Evolutionary conservation across 2,797 vertebrate species (phyloP).

Genomic region (Aplochiton taeniatus): DNA sequence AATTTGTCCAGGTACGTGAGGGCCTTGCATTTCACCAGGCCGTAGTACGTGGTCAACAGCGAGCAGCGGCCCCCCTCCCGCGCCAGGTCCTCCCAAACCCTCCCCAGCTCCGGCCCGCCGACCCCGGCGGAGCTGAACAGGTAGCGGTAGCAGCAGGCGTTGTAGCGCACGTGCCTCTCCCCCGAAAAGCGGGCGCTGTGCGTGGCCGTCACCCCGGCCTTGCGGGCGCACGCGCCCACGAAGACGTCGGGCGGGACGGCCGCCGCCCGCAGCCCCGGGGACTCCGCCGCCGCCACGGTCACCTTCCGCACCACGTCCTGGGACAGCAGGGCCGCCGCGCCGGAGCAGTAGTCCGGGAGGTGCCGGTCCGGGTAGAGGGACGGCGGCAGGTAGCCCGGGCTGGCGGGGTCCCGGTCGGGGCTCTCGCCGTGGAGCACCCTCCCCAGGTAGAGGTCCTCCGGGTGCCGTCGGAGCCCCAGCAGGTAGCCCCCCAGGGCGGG

Average conservation of each 20-base stretch:
- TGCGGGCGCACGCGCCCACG: slow-evolving; percentile 83
- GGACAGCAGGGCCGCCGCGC: slow-evolving; percentile 81
- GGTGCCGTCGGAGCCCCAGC: slow-evolving; percentile 77
- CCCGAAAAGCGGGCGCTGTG: slow-evolving; percentile 91
- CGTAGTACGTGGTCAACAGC: slow-evolving; percentile 85
- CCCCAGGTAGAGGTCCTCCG: slow-evolving; percentile 85
- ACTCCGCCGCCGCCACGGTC: slow-evolving; percentile 73
- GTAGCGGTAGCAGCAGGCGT: slow-evolving; percentile 90
- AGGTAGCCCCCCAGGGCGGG: slow-evolving; percentile 79
- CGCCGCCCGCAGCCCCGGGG: slow-evolving; percentile 19
- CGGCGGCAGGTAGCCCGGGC: slow-evolving; percentile 71
- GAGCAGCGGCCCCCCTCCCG: slow-evolving; percentile 69
- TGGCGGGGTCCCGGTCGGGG: slow-evolving; percentile 78
- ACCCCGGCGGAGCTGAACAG: slow-evolving; percentile 85
- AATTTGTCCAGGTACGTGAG: slow-evolving; percentile 87
- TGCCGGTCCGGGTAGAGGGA: slow-evolving; percentile 75
- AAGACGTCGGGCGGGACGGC: slow-evolving; percentile 76
- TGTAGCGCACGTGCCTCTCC: slow-evolving; percentile 82
- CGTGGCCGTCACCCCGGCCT: slow-evolving; percentile 78
- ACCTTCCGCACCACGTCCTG: slow-evolving; percentile 89
- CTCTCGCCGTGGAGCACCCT: slow-evolving; percentile 78
- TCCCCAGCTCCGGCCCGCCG: slow-evolving; percentile 64
- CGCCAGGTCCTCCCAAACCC: slow-evolving; percentile 81
- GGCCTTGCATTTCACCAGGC: slow-evolving; percentile 86
- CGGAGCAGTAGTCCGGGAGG: slow-evolving; percentile 86